Conservation (phyloP, 1,140 invertebrate species). For the Lepidurus apus region DNA sequence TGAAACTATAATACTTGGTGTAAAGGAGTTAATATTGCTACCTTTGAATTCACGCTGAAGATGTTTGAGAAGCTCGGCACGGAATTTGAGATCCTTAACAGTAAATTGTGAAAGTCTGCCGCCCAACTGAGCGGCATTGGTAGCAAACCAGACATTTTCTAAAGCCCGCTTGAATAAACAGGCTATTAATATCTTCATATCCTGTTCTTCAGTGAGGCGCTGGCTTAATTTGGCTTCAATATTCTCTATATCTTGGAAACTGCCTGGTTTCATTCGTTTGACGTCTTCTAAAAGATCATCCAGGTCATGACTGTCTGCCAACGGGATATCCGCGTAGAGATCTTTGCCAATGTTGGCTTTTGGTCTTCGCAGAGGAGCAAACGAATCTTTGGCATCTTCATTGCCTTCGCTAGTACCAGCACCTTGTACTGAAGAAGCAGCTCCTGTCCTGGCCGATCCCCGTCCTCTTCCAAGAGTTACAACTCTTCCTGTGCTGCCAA, state of each 20-base stretch:
- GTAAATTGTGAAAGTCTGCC: background rate
- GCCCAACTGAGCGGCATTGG: background rate
- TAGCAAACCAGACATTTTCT: conserved; percentile 3
- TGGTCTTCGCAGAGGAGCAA: background rate
- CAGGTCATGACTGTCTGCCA: background rate
- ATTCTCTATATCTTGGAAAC: background rate
- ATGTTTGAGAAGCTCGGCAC: background rate
- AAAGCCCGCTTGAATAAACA: background rate
- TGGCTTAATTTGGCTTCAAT: background rate
- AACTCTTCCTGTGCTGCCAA: background rate
- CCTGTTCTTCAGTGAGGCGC: background rate
- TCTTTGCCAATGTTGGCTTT: background rate
- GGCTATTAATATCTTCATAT: background rate
- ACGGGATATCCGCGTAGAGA: background rate
- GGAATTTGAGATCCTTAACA: background rate
- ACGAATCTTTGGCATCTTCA: background rate
- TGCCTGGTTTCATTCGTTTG: background rate
- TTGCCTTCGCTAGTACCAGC: background rate
- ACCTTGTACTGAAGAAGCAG: background rate
- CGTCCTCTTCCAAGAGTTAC: background rate
- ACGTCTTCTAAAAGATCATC: background rate
- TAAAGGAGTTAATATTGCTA: background rate
- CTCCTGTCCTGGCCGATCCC: background rate
- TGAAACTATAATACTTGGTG: background rate
- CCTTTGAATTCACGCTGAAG: conserved; percentile 8